Conservation (phyloP, 2,888 invertebrate species). For the Agrochola litura region DNA sequence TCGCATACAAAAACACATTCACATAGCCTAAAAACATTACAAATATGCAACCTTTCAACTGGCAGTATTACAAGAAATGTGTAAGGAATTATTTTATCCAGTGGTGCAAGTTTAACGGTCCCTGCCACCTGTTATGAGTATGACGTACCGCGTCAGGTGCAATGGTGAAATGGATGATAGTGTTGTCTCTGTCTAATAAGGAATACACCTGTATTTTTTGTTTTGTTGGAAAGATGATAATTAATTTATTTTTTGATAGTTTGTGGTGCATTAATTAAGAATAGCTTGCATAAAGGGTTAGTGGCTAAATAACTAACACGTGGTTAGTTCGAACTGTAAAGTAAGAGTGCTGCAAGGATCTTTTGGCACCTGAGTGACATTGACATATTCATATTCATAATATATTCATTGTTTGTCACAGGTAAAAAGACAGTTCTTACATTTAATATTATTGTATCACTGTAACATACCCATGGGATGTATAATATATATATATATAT, state of each 20-base stretch:
- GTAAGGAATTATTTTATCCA: conserved; percentile 58
- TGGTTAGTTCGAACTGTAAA: not conserved
- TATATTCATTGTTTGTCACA: too few relatives aligned
- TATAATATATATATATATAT: too few relatives aligned
- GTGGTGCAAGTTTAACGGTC: conserved; percentile 72
- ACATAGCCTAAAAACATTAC: conserved; percentile 29
- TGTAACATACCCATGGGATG: too few relatives aligned
- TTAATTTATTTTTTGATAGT: not conserved
- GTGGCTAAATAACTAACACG: not conserved
- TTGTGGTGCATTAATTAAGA: not conserved
- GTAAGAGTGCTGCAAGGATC: not conserved
- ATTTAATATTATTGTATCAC: too few relatives aligned
- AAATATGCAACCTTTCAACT: not conserved
- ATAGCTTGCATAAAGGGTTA: too few relatives aligned
- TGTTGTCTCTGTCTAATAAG: conserved; percentile 58
- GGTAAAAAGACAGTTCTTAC: too few relatives aligned
- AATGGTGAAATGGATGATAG: conserved; percentile 42
- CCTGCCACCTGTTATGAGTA: conserved; percentile 73
- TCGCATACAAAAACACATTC: conserved; percentile 22
- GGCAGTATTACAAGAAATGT: conserved; percentile 6
- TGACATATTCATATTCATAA: too few relatives aligned
- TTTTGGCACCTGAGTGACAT: too few relatives aligned
- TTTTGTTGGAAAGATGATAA: conserved; percentile 1
- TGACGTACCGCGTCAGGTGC: conserved; percentile 79
- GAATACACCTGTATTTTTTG: conserved; percentile 52